These are phyloP conservation scores for Epinotia ramella DNA, from an alignment of 2,888 invertebrate species.

Conservation along the genomic window DNA sequence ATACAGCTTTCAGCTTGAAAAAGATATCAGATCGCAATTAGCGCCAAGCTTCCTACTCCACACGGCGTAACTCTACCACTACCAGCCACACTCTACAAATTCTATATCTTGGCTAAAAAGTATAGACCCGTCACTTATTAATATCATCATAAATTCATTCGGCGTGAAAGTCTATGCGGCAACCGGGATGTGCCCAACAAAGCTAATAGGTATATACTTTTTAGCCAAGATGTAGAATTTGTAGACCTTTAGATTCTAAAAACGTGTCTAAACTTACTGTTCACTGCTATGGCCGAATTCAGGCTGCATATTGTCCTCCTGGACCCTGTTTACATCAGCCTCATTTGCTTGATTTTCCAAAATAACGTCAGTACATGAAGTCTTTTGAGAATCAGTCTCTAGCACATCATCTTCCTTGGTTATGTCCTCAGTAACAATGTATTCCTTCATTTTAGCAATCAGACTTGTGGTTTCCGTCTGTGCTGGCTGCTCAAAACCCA, in stretches of 20 bases:
- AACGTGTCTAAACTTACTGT: constrained; percentile 36
- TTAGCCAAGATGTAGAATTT: no score
- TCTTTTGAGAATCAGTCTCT: constrained; percentile 29
- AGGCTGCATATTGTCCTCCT: neutral
- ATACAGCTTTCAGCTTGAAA: no score
- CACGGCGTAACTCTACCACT: no score
- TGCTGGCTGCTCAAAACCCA: constrained; percentile 19
- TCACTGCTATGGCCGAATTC: constrained; percentile 25
- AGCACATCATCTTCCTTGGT: constrained; percentile 45
- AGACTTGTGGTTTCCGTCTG: neutral
- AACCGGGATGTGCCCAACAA: no score
- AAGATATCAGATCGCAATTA: no score
- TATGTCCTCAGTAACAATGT: constrained; percentile 54
- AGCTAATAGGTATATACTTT: no score
- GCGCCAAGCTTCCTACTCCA: no score
- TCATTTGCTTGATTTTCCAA: neutral
- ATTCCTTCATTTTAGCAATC: constrained; percentile 27
- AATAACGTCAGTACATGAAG: constrained; percentile 8
- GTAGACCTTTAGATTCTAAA: neutral
- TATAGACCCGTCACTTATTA: no score
- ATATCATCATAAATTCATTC: no score
- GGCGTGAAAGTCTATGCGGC: no score
- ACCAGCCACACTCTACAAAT: no score
- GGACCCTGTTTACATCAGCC: neutral
- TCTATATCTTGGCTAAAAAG: no score